phyloP scores from a whole-genome alignment of 1,140 invertebrate species.

The Drosophila ambigua region DNA sequence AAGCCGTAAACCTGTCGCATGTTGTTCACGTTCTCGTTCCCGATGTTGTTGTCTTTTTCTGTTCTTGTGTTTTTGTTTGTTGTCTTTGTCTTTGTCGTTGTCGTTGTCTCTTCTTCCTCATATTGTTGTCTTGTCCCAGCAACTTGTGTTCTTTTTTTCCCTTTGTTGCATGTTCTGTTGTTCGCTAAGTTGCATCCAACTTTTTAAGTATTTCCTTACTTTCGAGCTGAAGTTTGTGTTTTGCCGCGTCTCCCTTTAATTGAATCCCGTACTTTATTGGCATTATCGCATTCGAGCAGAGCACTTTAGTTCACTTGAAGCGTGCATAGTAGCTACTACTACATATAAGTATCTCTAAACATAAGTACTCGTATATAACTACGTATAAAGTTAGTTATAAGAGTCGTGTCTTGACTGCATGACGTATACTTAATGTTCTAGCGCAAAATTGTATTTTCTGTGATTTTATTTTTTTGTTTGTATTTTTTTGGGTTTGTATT shows the following conservation, averaged over 20 bases:
- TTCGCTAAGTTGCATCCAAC: slow-evolving; percentile 1
- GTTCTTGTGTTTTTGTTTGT: slow-evolving; percentile 17
- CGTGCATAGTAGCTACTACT: slow-evolving; percentile 14
- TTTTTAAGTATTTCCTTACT: no score
- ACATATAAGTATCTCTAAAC: slow-evolving; percentile 28
- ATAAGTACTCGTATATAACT: background rate
- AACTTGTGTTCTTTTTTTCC: slow-evolving; percentile 23
- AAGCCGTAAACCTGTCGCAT: slow-evolving; percentile 68
- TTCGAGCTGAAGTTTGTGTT: slow-evolving; percentile 23
- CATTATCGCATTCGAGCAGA: slow-evolving; percentile 63
- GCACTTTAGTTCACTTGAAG: slow-evolving; percentile 51
- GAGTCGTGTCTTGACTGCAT: slow-evolving; percentile 18
- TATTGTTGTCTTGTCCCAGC: slow-evolving; percentile 31
- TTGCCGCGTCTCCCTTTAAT: slow-evolving; percentile 59
- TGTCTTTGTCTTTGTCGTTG: slow-evolving; percentile 28
- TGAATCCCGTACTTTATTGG: slow-evolving; percentile 72
- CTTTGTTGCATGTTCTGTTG: slow-evolving; percentile 42
- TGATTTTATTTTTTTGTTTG: background rate
- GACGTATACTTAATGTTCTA: slow-evolving; percentile 49
- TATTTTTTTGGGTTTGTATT: slow-evolving; percentile 25
- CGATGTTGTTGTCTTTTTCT: slow-evolving; percentile 28
- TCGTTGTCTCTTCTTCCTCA: slow-evolving; percentile 38
- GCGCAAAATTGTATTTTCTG: background rate
- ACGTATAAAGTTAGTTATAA: slow-evolving; percentile 1
- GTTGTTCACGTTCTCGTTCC: slow-evolving; percentile 31